Percentiles rank a stretch among this genome's conserved stretches.
Evolutionary conservation across 2,888 invertebrate genomes (phyloP).

Genomic region (Folsomia manolachei): DNA sequence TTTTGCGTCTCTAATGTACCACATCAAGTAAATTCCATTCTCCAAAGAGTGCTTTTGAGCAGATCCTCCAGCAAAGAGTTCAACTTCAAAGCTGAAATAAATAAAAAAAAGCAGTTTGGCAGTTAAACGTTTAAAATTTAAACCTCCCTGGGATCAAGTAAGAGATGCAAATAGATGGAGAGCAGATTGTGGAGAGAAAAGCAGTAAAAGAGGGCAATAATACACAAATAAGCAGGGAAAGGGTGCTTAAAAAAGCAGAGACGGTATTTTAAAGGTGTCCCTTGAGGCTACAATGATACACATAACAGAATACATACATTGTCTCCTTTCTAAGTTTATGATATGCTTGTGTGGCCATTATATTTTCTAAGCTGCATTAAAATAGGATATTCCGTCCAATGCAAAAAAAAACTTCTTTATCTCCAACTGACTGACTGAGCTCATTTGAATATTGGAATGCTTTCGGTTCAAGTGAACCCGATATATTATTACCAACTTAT

Average conservation of each 20-base stretch:
- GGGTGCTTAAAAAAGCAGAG: constrained; percentile 9
- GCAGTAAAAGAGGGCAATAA: not conserved
- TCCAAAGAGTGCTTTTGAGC: not conserved
- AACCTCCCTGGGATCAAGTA: not conserved
- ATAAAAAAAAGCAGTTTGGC: not conserved
- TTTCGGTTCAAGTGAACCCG: not conserved
- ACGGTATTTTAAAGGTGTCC: constrained; percentile 22
- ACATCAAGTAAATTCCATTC: not conserved
- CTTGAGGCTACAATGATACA: constrained; percentile 10
- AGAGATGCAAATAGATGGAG: constrained; percentile 1
- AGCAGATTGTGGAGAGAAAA: not conserved
- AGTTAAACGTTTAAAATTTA: constrained; percentile 7
- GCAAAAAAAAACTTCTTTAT: constrained; percentile 12
- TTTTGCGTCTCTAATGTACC: constrained; percentile 21
- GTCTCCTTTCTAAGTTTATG: not conserved
- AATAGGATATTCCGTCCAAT: not conserved
- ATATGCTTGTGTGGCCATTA: not conserved
- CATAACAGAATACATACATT: too few species aligned
- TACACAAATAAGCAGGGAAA: not conserved
- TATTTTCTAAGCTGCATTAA: not conserved
- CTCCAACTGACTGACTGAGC: constrained; percentile 4
- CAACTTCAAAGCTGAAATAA: not conserved
- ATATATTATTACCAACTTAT: not conserved
- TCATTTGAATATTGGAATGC: constrained; percentile 19
- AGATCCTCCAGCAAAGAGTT: too few species aligned